phyloP scores from a whole-genome alignment of 2,797 vertebrate genomes.

The Syngnathus acus region DNA sequence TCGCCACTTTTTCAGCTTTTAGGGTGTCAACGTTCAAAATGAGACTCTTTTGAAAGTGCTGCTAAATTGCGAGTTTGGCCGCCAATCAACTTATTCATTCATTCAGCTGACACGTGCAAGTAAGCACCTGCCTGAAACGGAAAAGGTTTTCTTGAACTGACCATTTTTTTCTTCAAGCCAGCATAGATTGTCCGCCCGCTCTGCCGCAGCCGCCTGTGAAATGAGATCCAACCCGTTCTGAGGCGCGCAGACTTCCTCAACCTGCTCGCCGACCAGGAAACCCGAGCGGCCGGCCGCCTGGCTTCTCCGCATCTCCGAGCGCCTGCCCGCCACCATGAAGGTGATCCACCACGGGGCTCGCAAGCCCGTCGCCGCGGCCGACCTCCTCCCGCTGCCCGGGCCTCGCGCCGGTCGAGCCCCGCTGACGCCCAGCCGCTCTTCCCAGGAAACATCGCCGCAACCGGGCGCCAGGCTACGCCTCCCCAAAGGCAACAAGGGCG shows the following conservation, averaged over 20 bases:
- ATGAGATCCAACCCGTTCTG: slow-evolving; percentile 56
- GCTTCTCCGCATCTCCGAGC: neutral
- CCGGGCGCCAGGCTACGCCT: slow-evolving; percentile 48
- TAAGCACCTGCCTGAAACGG: accelerated
- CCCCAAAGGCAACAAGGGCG: slow-evolving; percentile 51
- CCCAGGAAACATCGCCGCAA: slow-evolving; percentile 43
- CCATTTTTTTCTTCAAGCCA: neutral
- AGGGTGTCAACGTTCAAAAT: neutral
- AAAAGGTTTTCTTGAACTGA: neutral
- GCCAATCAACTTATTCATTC: neutral
- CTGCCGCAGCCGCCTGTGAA: slow-evolving; percentile 12
- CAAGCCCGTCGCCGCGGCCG: slow-evolving; percentile 46
- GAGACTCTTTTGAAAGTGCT: neutral
- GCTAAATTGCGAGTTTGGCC: slow-evolving; percentile 3
- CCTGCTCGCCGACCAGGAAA: slow-evolving; percentile 37
- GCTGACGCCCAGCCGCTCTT: neutral
- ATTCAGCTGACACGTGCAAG: no score
- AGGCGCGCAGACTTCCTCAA: slow-evolving; percentile 25
- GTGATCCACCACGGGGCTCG: slow-evolving; percentile 38
- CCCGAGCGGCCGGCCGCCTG: no score
- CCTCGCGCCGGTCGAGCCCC: slow-evolving; percentile 16
- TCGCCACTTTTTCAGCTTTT: neutral
- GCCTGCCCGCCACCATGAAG: slow-evolving; percentile 35
- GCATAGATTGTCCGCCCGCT: neutral
- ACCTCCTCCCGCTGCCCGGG: slow-evolving; percentile 14